Conservation (phyloP, 1,140 invertebrate species). For the Drosophila lacteicornis region DNA sequence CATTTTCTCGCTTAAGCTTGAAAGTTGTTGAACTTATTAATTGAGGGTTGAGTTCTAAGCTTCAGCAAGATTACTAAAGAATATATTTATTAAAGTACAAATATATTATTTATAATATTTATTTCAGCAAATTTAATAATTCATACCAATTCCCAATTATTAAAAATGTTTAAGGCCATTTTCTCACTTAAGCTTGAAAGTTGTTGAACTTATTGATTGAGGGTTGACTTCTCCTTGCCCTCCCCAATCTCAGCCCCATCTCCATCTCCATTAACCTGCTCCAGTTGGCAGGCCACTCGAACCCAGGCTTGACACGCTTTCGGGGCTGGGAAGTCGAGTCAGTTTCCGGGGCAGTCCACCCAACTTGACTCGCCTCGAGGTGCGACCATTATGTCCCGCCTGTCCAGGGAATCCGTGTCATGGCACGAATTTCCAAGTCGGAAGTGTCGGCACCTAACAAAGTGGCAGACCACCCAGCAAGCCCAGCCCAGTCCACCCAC, state of each 20-base stretch:
- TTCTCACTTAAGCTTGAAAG: constrained; percentile 22
- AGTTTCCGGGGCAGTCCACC: constrained; percentile 29
- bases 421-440: constrained; percentile 57
- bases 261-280: constrained; percentile 53
- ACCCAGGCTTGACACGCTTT: constrained; percentile 47
- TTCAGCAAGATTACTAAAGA: too few species aligned
- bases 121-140: too few species aligned
- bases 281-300: constrained; percentile 55
- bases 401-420: constrained; percentile 53
- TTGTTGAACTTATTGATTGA: constrained; percentile 41
- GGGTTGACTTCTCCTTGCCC: constrained; percentile 3
- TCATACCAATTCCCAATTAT: background rate
- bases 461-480: constrained; percentile 22
- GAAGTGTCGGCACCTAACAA: constrained; percentile 61
- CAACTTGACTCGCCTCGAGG: constrained; percentile 51
- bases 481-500: background rate
- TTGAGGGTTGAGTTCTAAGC: constrained; percentile 12
- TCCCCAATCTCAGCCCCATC: constrained; percentile 8
- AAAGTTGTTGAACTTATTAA: constrained; percentile 36
- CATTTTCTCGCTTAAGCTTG: constrained; percentile 20
- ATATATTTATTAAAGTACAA: too few species aligned
- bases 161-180: constrained; percentile 5
- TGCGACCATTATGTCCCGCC: constrained; percentile 54
- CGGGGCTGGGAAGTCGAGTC: constrained; percentile 21
- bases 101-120: too few species aligned